A percentile compares a stretch with the other conserved stretches of the same genome.
Evolutionary conservation across 92 coral and sea anemone genomes (phyloP).

Genomic region (Anthopleura xanthogrammica): DNA sequence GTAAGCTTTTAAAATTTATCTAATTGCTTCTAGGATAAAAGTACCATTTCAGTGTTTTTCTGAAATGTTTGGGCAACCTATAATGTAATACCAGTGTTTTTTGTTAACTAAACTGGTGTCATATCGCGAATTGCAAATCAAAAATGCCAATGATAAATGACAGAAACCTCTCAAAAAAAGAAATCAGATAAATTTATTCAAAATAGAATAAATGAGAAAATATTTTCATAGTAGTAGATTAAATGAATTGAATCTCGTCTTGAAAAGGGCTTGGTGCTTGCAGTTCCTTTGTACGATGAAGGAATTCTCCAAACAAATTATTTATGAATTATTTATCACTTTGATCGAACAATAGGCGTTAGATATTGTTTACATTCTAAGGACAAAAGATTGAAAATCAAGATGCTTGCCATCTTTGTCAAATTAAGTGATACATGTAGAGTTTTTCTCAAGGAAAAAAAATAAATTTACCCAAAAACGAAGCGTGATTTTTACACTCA

Average conservation of each 20-base stretch:
- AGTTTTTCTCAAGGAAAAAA: background rate
- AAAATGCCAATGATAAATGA: background rate
- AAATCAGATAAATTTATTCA: background rate
- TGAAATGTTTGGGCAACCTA: constrained; percentile 17
- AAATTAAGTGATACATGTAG: background rate
- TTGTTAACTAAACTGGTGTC: constrained; percentile 36
- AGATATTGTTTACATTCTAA: constrained; percentile 24
- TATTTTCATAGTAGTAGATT: background rate
- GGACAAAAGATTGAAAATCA: constrained; percentile 4
- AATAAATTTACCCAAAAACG: background rate
- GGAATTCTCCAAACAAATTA: constrained; percentile 28
- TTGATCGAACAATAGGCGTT: constrained; percentile 30
- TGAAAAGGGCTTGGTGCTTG: background rate
- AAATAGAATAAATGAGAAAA: background rate
- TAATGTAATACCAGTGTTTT: constrained; percentile 35
- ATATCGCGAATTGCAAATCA: constrained; percentile 23
- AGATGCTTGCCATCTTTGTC: constrained; percentile 3
- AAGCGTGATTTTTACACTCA: constrained; percentile 9
- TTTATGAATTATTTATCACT: constrained; percentile 19
- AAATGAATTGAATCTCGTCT: no score
- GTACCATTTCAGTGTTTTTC: background rate
- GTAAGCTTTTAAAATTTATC: background rate
- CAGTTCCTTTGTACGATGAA: background rate
- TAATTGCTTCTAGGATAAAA: background rate
- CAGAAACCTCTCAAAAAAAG: background rate